Evolutionary conservation across 2,113 vertebrate genomes (phyloP).

Genomic region (Uria lomvia): DNA sequence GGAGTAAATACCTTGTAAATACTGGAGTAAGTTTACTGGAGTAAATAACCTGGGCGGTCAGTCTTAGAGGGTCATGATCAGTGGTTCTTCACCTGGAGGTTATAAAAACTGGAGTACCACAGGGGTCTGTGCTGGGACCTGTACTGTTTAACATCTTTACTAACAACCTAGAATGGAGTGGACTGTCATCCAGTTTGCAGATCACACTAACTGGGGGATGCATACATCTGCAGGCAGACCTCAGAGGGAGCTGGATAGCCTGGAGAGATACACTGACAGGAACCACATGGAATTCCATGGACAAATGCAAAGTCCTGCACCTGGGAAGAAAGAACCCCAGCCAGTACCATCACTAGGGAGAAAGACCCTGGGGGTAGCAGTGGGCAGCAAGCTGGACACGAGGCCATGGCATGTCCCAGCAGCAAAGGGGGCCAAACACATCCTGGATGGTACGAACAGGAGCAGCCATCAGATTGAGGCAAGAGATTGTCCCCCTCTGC

Average conservation of each 20-base stretch:
- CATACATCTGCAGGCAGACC: background rate
- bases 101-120: background rate
- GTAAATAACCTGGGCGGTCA: too few species aligned
- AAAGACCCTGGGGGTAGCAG: background rate
- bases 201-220: background rate
- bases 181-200: background rate
- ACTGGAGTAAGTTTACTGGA: background rate
- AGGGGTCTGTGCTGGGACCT: background rate
- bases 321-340: background rate
- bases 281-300: background rate
- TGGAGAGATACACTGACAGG: background rate
- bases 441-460: background rate
- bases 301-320: background rate
- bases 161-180: background rate
- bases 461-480: background rate
- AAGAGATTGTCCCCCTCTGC: background rate
- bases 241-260: background rate
- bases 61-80: background rate
- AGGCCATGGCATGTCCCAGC: background rate
- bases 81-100: background rate
- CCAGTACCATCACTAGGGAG: background rate
- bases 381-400: background rate
- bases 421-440: background rate
- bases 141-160: background rate
- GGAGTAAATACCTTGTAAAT: background rate